A percentile compares a stretch with the other conserved stretches of the same genome.
These are phyloP conservation scores for Chiloscyllium plagiosum DNA, from an alignment of 2,113 vertebrate genomes.

Conservation along the genomic window DNA sequence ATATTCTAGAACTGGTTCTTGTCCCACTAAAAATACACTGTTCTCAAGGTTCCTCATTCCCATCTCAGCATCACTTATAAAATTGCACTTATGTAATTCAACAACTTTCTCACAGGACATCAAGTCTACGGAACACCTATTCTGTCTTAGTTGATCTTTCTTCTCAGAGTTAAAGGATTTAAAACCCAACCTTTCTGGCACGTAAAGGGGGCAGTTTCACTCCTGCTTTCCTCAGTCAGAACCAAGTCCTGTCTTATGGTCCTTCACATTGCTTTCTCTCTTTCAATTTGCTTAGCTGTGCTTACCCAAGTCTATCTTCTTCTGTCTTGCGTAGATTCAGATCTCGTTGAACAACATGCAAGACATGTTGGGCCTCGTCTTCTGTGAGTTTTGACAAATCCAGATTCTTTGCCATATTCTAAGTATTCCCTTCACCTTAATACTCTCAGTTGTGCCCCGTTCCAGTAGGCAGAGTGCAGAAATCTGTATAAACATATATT, in stretches of 20 bases:
- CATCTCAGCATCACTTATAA: not conserved
- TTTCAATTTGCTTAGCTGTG: slow-evolving; percentile 38
- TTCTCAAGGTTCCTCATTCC: not conserved
- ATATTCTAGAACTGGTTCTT: not conserved
- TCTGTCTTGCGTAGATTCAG: slow-evolving; percentile 81
- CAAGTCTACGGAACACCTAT: not conserved
- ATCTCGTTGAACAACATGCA: slow-evolving; percentile 86
- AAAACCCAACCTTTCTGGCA: not conserved
- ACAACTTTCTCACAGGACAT: not conserved
- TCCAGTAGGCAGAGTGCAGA: not conserved
- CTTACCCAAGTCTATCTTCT: slow-evolving; percentile 78
- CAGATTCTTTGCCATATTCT: slow-evolving; percentile 75
- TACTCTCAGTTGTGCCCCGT: not conserved
- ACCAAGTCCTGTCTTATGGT: not conserved
- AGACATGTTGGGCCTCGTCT: slow-evolving; percentile 84
- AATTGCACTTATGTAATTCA: not conserved
- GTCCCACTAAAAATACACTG: not conserved
- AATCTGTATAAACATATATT: not conserved
- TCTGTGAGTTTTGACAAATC: slow-evolving; percentile 84
- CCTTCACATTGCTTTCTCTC: not conserved
- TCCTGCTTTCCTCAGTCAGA: not conserved
- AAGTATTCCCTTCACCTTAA: not conserved
- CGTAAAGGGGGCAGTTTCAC: not conserved
- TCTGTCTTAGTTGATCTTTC: not conserved
- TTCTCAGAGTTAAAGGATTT: not conserved